Evolutionary conservation across 2,113 vertebrate species (phyloP).

Genomic region (Apodemus sylvaticus): DNA sequence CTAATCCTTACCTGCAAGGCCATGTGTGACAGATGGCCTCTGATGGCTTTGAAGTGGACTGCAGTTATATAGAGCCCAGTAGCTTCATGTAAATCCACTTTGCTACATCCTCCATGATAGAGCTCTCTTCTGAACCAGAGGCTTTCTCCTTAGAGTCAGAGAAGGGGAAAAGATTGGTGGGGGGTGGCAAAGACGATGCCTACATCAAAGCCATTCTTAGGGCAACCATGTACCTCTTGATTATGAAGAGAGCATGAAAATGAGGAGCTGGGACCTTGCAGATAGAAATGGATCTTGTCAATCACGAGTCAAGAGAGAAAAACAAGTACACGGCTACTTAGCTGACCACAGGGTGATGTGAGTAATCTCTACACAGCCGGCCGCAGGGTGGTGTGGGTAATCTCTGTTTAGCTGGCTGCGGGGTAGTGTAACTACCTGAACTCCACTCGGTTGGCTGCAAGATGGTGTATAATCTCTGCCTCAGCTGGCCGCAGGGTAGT

Average conservation of each 20-base stretch:
- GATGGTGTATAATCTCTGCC: neutral
- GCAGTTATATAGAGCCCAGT: slow-evolving; percentile 53
- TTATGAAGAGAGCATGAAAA: neutral
- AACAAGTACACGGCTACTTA: neutral
- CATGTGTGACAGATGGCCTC: slow-evolving; percentile 43
- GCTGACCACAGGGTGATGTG: no score
- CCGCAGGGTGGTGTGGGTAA: no score
- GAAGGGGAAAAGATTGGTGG: slow-evolving; percentile 2
- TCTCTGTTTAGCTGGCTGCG: neutral
- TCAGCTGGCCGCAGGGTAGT: neutral
- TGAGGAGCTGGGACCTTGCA: neutral
- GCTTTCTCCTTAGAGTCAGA: slow-evolving; percentile 45
- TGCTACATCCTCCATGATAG: neutral
- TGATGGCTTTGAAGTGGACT: slow-evolving; percentile 72
- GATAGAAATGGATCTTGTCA: slow-evolving; percentile 9
- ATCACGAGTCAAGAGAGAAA: neutral
- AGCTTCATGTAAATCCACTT: slow-evolving; percentile 63
- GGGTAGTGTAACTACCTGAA: neutral
- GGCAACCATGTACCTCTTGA: neutral
- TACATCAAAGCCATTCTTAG: slow-evolving; percentile 39
- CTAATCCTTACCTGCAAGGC: slow-evolving; percentile 67
- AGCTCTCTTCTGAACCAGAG: neutral
- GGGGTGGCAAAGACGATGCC: slow-evolving; percentile 6
- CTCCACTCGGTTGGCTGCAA: no score
- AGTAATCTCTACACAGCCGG: no score